Percentiles rank a stretch among this genome's conserved stretches.
phyloP scores from a whole-genome alignment of 2,797 vertebrate genomes.

The Momotus momota region DNA sequence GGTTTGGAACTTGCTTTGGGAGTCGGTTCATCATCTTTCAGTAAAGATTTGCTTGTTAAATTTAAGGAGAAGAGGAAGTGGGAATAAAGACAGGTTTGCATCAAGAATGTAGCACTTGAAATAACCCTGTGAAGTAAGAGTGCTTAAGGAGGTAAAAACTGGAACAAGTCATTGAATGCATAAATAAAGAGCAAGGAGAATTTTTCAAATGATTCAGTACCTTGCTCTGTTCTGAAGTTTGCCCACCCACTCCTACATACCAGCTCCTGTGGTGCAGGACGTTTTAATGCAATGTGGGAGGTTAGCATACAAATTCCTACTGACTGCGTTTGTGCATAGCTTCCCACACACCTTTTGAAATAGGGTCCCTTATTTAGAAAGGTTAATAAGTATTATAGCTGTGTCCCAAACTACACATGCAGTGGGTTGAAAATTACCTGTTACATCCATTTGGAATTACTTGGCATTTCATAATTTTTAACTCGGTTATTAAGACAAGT shows the following conservation, averaged over 20 bases:
- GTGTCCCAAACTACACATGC: neutral
- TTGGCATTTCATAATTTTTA: neutral
- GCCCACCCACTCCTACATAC: conserved; percentile 37
- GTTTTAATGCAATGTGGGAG: conserved; percentile 37
- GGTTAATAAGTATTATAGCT: neutral
- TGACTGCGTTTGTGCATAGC: conserved; percentile 24
- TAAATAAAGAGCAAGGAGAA: conserved; percentile 34
- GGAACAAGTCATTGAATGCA: conserved; percentile 24
- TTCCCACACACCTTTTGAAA: conserved; percentile 54
- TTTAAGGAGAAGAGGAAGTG: conserved; percentile 8
- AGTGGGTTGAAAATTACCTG: conserved; percentile 31
- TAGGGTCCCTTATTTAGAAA: conserved; percentile 1
- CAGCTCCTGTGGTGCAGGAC: conserved; percentile 43
- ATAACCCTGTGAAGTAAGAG: conserved; percentile 14
- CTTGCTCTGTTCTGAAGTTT: conserved; percentile 41
- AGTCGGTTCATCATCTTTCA: neutral
- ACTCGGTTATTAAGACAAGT: neutral
- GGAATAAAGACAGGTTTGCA: conserved; percentile 48
- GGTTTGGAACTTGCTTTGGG: neutral
- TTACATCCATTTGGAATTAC: conserved; percentile 3
- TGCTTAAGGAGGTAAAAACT: conserved; percentile 11
- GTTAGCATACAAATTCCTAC: conserved; percentile 41
- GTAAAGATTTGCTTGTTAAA: neutral
- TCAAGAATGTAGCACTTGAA: conserved; percentile 30
- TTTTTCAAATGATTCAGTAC: conserved; percentile 47